Conservation (phyloP, 2,888 invertebrate genomes). For the Himalopsyche kuldschensis region DNA sequence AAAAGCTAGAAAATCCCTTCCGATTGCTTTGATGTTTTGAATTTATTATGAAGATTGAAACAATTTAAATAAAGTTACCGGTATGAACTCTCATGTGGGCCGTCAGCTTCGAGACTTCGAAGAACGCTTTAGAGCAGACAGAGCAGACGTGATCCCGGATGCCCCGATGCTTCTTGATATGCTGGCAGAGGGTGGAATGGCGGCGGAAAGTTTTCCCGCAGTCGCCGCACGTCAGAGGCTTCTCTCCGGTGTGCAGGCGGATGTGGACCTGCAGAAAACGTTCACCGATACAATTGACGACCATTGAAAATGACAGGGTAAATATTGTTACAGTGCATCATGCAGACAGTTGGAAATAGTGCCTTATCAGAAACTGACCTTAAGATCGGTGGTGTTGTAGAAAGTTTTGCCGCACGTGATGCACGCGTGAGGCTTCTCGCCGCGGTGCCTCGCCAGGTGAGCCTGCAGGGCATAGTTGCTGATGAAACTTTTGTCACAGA, state of each 20-base stretch:
- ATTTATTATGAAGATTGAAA: not conserved
- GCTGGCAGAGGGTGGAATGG: conserved; percentile 58
- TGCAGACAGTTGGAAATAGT: not conserved
- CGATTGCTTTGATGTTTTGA: not conserved
- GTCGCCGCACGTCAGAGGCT: conserved; percentile 55
- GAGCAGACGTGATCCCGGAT: conserved; percentile 56
- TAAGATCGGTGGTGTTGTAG: conserved; percentile 61
- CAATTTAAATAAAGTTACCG: conserved; percentile 44
- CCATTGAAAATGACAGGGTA: too few relatives aligned
- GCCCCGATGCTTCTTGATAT: conserved; percentile 59
- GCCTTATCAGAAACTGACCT: conserved; percentile 47
- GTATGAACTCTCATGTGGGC: conserved; percentile 59
- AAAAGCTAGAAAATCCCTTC: not conserved
- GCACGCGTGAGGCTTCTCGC: conserved; percentile 60
- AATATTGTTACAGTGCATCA: too few relatives aligned
- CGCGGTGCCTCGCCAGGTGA: conserved; percentile 57
- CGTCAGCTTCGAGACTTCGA: conserved; percentile 58
- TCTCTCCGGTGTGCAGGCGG: conserved; percentile 57
- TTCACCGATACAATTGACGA: not conserved
- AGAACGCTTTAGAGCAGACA: conserved; percentile 56
- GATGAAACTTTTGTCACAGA: conserved; percentile 58
- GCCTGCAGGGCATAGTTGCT: conserved; percentile 57
- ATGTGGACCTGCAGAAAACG: conserved; percentile 52
- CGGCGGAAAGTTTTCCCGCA: conserved; percentile 58
- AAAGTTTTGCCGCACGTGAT: conserved; percentile 61